Evolutionary conservation across 2,113 vertebrate species (phyloP).

Genomic region (Clarias batrachus): DNA sequence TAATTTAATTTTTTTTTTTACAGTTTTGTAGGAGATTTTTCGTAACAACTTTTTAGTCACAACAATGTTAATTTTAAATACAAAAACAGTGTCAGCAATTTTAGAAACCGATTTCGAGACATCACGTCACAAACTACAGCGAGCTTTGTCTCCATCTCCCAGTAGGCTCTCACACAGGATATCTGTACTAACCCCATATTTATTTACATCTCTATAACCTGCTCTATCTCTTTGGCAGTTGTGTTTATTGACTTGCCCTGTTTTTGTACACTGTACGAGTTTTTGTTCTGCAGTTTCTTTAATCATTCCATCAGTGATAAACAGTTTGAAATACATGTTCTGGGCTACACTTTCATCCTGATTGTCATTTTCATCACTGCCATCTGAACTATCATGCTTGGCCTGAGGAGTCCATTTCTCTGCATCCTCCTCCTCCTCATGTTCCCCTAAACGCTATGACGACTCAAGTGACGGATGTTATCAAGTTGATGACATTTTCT

Average conservation of each 20-base stretch:
- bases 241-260: slow-evolving; percentile 41
- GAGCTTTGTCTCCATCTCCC: slow-evolving; percentile 44
- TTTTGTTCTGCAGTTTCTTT: slow-evolving; percentile 41
- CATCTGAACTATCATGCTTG: too few relatives aligned
- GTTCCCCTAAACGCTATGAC: too few relatives aligned
- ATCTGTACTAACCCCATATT: slow-evolving; percentile 52
- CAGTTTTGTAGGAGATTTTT: too few relatives aligned
- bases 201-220: slow-evolving; percentile 46
- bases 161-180: slow-evolving; percentile 25
- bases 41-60: too few relatives aligned
- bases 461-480: too few relatives aligned
- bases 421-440: too few relatives aligned
- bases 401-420: too few relatives aligned
- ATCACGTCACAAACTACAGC: slow-evolving; percentile 35
- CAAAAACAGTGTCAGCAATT: slow-evolving; percentile 30
- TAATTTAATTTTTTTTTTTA: too few relatives aligned
- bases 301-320: slow-evolving; percentile 43
- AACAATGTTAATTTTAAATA: too few relatives aligned
- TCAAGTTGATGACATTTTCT: too few relatives aligned
- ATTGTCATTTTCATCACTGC: too few relatives aligned
- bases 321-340: slow-evolving; percentile 34
- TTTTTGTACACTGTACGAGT: slow-evolving; percentile 43
- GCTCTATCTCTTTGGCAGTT: slow-evolving; percentile 43
- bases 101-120: slow-evolving; percentile 32
- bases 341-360: too few relatives aligned